Evolutionary conservation across 2,113 vertebrate species (phyloP).

Genomic region (Hippocampus guttulatus): DNA sequence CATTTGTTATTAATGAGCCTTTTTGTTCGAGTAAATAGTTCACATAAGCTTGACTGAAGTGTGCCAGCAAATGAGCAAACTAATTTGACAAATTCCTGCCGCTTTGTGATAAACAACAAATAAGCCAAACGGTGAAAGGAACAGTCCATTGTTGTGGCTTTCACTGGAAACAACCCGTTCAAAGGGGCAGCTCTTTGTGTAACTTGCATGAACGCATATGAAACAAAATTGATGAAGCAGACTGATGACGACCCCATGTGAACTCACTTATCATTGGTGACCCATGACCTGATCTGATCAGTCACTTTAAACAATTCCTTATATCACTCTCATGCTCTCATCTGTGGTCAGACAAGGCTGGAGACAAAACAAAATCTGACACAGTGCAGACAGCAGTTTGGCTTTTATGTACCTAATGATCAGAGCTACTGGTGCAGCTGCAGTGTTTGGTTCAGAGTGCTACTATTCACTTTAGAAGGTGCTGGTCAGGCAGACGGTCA

Average conservation of each 20-base stretch:
- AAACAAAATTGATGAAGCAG: constrained; percentile 63
- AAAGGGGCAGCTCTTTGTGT: constrained; percentile 42
- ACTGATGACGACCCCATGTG: constrained; percentile 40
- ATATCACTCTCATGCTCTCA: constrained; percentile 59
- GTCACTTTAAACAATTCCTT: constrained; percentile 55
- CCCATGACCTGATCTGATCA: constrained; percentile 37
- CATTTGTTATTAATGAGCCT: constrained; percentile 29
- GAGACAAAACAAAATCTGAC: constrained; percentile 49
- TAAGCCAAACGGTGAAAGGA: constrained; percentile 25
- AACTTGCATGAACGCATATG: constrained; percentile 25
- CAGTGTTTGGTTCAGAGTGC: constrained; percentile 49
- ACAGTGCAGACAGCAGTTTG: constrained; percentile 48
- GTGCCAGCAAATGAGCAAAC: constrained; percentile 19
- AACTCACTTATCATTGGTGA: constrained; percentile 63
- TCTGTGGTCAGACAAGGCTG: constrained; percentile 40
- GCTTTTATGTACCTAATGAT: constrained; percentile 54
- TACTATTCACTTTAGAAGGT: constrained; percentile 53
- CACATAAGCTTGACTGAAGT: neutral
- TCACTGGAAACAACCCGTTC: constrained; percentile 40
- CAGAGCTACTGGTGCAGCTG: constrained; percentile 64
- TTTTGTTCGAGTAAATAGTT: constrained; percentile 36
- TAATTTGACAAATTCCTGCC: constrained; percentile 18
- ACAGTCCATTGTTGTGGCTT: constrained; percentile 43
- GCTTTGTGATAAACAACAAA: constrained; percentile 50
- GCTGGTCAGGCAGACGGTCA: constrained; percentile 47